Evolutionary conservation across 2,888 invertebrate species (phyloP), one percentile per base, ranked within the genome.

Genomic region (Tenthredo mesomela): DNA sequence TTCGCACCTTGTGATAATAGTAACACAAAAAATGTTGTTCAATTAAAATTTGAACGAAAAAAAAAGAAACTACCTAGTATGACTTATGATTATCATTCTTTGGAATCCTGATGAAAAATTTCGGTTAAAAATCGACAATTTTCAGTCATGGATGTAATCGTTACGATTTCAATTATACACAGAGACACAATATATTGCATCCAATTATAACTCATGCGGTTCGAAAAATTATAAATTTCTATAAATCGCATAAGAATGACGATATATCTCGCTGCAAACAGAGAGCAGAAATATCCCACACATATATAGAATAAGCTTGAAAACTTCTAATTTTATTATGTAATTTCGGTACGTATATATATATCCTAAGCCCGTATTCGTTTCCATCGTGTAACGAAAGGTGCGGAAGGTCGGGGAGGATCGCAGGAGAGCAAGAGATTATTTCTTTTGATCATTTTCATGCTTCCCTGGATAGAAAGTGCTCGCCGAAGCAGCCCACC

Each of bases 1-100:
- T 90, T 92, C 92, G 87, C 92, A 92, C 92, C 92, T 92, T 67
- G 29, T 47, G 12, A 29, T 12, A 21, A 21, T 12, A 21, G 40
- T 33, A 7, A 21, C 9, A 33, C 5, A 65, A 82, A 82, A 40
- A 15, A 43, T 29, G 18, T 12, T 10, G 9, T 21, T 47, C 6
- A 15, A 29, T 12, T 47, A 18, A 75, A 75, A 40, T 43, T 9
- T 15, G 37, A 21, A 50, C 15, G 25, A 18, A 54, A 54, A n/a
- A 7, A 54, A n/a, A 77, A 50, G 1, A 6, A n/a, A n/a, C n/a
- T n/a, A n/a, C n/a, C n/a, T n/a, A n/a, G n/a, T n/a, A n/a, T n/a
- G n/a, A n/a, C n/a, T n/a, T n/a, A n/a, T n/a, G n/a, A n/a, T n/a
- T n/a, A n/a, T 61, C 10, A 61, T 61, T 25, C 10, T 12, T 12